A percentile compares a stretch with the other conserved stretches of the same genome.
Conservation (phyloP, 2,888 invertebrate genomes). For the Pyrochroa serraticornis region DNA sequence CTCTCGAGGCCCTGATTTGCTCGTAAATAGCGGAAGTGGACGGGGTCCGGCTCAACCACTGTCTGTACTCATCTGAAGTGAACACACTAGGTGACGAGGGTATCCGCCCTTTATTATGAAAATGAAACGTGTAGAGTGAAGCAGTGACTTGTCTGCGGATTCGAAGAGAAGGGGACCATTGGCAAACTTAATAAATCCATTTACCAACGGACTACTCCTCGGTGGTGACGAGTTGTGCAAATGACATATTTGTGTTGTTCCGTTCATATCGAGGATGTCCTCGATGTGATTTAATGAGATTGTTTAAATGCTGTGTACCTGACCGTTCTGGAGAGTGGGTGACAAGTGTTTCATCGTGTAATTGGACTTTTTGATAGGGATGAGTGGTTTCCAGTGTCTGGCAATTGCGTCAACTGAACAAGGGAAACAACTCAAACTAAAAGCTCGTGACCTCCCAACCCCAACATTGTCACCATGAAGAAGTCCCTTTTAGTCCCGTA, state of each 20-base stretch:
- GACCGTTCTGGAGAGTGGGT: slow-evolving; percentile 10
- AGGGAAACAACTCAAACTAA: background rate
- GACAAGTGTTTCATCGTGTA: slow-evolving; percentile 18
- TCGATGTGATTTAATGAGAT: slow-evolving; percentile 23
- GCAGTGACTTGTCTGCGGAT: slow-evolving; percentile 9
- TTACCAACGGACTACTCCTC: slow-evolving; percentile 9
- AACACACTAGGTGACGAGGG: slow-evolving; percentile 65
- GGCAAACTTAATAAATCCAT: slow-evolving; percentile 8
- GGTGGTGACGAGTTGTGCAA: slow-evolving; percentile 14
- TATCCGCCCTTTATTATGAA: slow-evolving; percentile 48
- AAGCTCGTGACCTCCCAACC: background rate
- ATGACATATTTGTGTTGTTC: slow-evolving; percentile 3
- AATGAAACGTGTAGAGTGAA: slow-evolving; percentile 31
- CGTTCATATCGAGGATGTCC: background rate
- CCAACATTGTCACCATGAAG: too few relatives aligned
- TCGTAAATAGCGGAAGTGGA: slow-evolving; percentile 94
- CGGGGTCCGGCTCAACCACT: slow-evolving; percentile 89
- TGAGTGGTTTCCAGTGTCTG: slow-evolving; percentile 9
- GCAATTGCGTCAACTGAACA: slow-evolving; percentile 3
- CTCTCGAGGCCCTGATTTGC: slow-evolving; percentile 82
- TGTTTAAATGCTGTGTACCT: slow-evolving; percentile 21
- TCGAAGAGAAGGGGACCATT: background rate
- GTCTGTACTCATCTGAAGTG: slow-evolving; percentile 91
- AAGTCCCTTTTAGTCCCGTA: too few relatives aligned
- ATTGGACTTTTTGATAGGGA: slow-evolving; percentile 19